A percentile compares a stretch with the other conserved stretches of the same genome.
Conservation (phyloP, 2,888 invertebrate species). For the Sialis lutaria region DNA sequence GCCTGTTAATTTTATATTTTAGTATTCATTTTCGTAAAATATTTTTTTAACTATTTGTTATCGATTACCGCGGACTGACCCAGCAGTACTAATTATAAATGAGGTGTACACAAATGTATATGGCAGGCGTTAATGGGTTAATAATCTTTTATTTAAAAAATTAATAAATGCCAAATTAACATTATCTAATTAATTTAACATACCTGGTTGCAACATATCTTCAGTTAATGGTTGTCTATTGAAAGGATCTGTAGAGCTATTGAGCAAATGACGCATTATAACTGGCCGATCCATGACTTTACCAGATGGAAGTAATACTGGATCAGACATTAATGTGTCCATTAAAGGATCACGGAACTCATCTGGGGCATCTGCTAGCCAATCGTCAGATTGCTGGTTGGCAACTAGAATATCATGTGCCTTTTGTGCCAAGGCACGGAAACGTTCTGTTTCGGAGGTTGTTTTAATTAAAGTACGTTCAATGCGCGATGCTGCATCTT, state of each 20-base stretch:
- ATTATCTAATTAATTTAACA: too few species aligned
- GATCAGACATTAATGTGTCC: constrained; percentile 95
- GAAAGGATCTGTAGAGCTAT: constrained; percentile 95
- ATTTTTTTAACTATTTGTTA: too few species aligned
- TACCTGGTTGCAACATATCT: constrained; percentile 82
- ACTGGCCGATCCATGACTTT: constrained; percentile 84
- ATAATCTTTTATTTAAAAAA: too few species aligned
- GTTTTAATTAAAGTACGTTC: constrained; percentile 72
- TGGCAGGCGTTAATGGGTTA: too few species aligned
- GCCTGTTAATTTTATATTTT: too few species aligned
- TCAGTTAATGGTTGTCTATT: constrained; percentile 89
- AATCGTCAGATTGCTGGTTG: constrained; percentile 78
- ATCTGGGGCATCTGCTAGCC: constrained; percentile 89
- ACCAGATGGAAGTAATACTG: constrained; percentile 81
- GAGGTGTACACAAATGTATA: too few species aligned
- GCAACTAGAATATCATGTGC: constrained; percentile 63
- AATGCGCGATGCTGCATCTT: constrained; percentile 72
- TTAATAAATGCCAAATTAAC: too few species aligned
- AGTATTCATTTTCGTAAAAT: too few species aligned
- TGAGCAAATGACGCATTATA: constrained; percentile 82
- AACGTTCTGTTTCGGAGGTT: constrained; percentile 68
- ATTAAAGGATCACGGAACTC: constrained; percentile 93
- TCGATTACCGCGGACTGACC: too few species aligned
- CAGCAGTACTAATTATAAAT: too few species aligned
- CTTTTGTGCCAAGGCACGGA: constrained; percentile 55